phyloP scores from a whole-genome alignment of 2,797 vertebrate species.

The Monodelphis domestica region DNA sequence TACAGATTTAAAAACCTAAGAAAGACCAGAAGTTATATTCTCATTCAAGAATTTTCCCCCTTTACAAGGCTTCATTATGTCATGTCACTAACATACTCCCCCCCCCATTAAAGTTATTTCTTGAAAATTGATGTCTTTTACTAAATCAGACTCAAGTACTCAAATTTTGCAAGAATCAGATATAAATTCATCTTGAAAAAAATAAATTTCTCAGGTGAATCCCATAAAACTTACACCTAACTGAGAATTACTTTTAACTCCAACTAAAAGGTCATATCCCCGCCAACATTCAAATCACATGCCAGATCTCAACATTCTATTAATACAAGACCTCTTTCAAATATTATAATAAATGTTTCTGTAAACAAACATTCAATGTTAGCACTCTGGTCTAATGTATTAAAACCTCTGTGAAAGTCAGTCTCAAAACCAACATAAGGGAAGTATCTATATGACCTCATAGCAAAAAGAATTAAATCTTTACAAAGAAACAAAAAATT shows the following conservation, averaged over 20 bases:
- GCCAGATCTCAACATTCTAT: neutral
- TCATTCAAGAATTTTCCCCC: neutral
- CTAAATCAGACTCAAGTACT: constrained; percentile 34
- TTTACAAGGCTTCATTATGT: neutral
- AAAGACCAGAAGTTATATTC: neutral
- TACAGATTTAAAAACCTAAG: neutral
- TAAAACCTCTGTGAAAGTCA: constrained; percentile 12
- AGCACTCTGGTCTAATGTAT: constrained; percentile 17
- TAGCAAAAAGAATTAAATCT: constrained; percentile 11
- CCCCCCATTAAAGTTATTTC: neutral
- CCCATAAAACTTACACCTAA: constrained; percentile 23
- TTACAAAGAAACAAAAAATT: neutral
- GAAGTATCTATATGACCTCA: constrained; percentile 28
- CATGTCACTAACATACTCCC: neutral
- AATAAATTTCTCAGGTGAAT: constrained; percentile 18
- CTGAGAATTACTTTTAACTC: constrained; percentile 34
- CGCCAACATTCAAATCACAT: constrained; percentile 12
- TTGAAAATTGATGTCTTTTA: neutral
- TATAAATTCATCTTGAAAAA: constrained; percentile 39
- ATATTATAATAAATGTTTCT: neutral
- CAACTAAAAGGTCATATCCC: neutral
- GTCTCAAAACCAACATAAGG: constrained; percentile 33
- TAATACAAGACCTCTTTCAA: constrained; percentile 16
- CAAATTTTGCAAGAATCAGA: constrained; percentile 36
- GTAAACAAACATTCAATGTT: constrained; percentile 29